Evolutionary conservation across 1,140 invertebrate species (phyloP).

Genomic region (Camponotus vicinus): DNA sequence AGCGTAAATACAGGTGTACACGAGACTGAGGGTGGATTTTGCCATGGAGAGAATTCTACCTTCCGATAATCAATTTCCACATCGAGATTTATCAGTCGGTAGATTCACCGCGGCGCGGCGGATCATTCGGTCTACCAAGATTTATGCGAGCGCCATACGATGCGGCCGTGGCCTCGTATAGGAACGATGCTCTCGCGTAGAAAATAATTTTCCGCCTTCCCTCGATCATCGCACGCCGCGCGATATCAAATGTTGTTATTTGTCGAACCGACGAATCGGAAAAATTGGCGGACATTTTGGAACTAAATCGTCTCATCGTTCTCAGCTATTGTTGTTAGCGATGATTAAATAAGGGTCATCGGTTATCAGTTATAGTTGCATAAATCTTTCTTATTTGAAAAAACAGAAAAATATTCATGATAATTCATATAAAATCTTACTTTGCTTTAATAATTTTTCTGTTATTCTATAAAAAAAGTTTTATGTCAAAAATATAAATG

Average conservation of each 20-base stretch:
- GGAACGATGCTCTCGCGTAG: conserved; percentile 19
- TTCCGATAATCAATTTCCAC: conserved; percentile 71
- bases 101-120: conserved; percentile 33
- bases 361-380: background rate
- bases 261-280: conserved; percentile 32
- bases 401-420: background rate
- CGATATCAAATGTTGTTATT: conserved; percentile 45
- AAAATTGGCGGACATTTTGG: conserved; percentile 18
- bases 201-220: conserved; percentile 62
- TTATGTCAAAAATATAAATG: too few species aligned
- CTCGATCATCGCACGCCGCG: conserved; percentile 51
- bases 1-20: conserved; percentile 32
- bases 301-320: conserved; percentile 28
- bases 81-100: conserved; percentile 70
- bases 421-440: background rate
- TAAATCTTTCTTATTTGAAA: background rate
- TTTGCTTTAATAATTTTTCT: background rate
- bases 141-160: conserved; percentile 57
- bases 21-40: conserved; percentile 16
- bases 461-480: background rate
- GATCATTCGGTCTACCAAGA: conserved; percentile 67
- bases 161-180: conserved; percentile 26
- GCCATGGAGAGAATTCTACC: conserved; percentile 57
- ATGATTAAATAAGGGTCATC: conserved; percentile 6
- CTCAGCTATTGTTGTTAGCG: background rate